Percentiles rank a stretch among this genome's conserved stretches.
These are phyloP conservation scores for Boleophthalmus pectinirostris DNA, from an alignment of 2,113 vertebrate species.

Conservation along the genomic window DNA sequence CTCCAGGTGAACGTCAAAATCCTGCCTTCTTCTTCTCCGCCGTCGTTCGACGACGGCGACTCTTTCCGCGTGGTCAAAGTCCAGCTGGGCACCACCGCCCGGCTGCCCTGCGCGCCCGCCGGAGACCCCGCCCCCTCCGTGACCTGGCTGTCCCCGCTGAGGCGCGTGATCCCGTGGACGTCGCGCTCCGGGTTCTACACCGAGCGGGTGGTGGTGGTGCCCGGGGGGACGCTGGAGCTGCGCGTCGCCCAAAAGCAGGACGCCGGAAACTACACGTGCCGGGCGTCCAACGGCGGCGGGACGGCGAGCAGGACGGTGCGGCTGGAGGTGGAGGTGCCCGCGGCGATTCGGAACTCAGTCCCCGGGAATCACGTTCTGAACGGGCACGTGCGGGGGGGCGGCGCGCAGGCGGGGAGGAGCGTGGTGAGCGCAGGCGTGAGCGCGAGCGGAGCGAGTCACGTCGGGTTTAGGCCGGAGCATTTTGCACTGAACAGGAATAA, in stretches of 20 bases:
- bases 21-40: constrained; percentile 73
- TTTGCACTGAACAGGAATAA: constrained; percentile 28
- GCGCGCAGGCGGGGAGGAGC: constrained; percentile 37
- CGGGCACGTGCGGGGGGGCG: constrained; percentile 35
- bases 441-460: constrained; percentile 20
- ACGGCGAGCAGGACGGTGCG: constrained; percentile 77
- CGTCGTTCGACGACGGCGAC: constrained; percentile 73
- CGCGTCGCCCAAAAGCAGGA: constrained; percentile 83
- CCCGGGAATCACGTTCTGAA: constrained; percentile 41
- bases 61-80: constrained; percentile 72
- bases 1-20: constrained; percentile 84
- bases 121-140: constrained; percentile 84
- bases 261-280: constrained; percentile 90
- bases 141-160: constrained; percentile 85
- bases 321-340: constrained; percentile 74
- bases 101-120: constrained; percentile 78
- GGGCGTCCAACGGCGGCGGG: constrained; percentile 79
- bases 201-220: constrained; percentile 66
- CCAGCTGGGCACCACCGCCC: constrained; percentile 76
- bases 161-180: constrained; percentile 72
- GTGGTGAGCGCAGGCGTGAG: constrained; percentile 23
- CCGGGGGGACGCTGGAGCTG: constrained; percentile 84
- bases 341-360: constrained; percentile 26
- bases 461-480: constrained; percentile 35
- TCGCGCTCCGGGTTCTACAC: constrained; percentile 78